Evolutionary conservation across 2,113 vertebrate species (phyloP), one percentile per base, ranked within the genome.

Genomic region (Pseudorectes ferrugineus): DNA sequence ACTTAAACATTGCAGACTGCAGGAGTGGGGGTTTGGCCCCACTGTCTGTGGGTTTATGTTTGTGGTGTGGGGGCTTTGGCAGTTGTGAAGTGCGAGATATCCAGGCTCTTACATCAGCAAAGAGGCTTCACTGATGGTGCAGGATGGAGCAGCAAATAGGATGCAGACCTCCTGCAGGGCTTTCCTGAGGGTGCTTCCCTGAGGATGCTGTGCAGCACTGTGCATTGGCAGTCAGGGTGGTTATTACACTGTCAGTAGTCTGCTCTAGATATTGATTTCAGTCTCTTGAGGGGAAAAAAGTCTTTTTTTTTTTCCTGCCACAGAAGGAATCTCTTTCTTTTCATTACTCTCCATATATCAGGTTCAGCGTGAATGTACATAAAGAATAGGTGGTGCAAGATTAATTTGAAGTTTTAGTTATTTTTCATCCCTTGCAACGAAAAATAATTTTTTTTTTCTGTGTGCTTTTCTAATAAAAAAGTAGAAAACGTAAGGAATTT

Each of bases 391-490:
- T 96, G 89, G 63, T 36, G 12, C 76, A 92, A 77, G 84, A 80
- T 96, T 86, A 74, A 76, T 89, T 94, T 89, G 85, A 93, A 96
- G 93, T 97, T 97, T 97, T 98, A 98, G 97, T 98, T 98, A 92
- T 97, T 97, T 95, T 97, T 95, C 85, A 92, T 96, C 96, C 85
- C 75, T 96, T 96, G 80, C 68, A 73, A 36, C 74, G 66, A 81
- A 92, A 93, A 91, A 93, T 0, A 3, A 26, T 59, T 7, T 70
- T 19, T 95, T 96, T 95, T 94, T 92, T 82, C 75, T 81, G 24
- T 93, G 61, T 89, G 72, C 73, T 97, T 95, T 96, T 95, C 90
- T 95, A 95, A 96, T 97, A 93, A 95, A 92, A 54, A 97, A 92
- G 63, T 87, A 89, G 94, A 97, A 97, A 95, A 97, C 0, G 2